phyloP scores from a whole-genome alignment of 2,113 vertebrate species.

The Ceyx margarethae region DNA sequence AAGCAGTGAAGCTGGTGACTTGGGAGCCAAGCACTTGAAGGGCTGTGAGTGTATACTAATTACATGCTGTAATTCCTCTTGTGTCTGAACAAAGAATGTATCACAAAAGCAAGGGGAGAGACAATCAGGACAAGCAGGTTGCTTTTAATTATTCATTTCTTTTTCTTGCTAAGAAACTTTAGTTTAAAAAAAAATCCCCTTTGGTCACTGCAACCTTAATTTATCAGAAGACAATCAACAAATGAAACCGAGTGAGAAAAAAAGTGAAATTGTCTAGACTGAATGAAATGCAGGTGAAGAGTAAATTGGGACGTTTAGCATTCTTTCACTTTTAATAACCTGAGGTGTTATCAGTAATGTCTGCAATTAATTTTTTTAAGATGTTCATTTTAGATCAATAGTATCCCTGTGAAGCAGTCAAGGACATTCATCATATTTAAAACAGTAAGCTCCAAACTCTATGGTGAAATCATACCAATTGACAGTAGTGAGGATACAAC shows the following conservation, averaged over 20 bases:
- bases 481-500: background rate
- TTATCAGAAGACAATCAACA: slow-evolving; percentile 13
- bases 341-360: background rate
- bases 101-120: background rate
- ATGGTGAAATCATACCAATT: background rate
- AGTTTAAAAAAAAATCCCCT: background rate
- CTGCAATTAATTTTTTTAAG: slow-evolving; percentile 23
- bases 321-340: slow-evolving; percentile 47
- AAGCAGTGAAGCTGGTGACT: background rate
- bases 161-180: slow-evolving; percentile 23
- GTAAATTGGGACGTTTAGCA: slow-evolving; percentile 14
- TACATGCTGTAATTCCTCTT: background rate
- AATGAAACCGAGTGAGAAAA: slow-evolving; percentile 46
- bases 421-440: background rate
- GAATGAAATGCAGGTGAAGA: background rate
- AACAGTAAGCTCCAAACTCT: background rate
- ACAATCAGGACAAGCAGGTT: background rate
- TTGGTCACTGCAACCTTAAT: background rate
- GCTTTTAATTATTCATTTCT: background rate
- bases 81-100: background rate
- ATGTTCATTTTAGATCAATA: slow-evolving; percentile 12
- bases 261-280: slow-evolving; percentile 45
- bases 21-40: background rate
- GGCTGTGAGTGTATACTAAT: background rate
- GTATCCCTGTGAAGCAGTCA: background rate